Percentiles rank a stretch among this genome's conserved stretches.
phyloP scores from a whole-genome alignment of 2,888 invertebrate species.

The Callinectes sapidus region DNA sequence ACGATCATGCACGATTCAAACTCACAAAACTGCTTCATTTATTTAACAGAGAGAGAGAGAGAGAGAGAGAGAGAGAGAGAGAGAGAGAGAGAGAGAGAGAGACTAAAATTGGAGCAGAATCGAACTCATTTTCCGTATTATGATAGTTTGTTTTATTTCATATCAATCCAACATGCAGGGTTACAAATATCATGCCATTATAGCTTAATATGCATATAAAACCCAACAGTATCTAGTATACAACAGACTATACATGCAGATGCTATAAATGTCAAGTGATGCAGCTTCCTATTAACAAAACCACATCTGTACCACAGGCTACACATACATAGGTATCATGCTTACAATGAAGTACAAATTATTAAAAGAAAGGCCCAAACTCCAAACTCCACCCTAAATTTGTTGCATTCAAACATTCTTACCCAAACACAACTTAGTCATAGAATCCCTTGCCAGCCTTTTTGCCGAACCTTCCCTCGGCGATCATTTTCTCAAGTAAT shows the following conservation, averaged over 20 bases:
- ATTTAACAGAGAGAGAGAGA: too few species aligned
- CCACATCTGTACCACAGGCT: neutral
- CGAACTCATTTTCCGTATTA: neutral
- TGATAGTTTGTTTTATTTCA: neutral
- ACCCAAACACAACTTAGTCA: constrained; percentile 77
- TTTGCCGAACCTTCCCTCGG: constrained; percentile 86
- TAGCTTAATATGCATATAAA: neutral
- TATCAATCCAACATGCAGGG: neutral
- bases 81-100: too few species aligned
- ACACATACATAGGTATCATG: neutral
- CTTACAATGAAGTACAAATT: neutral
- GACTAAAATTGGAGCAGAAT: neutral
- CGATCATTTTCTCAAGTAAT: constrained; percentile 82
- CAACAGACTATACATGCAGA: neutral
- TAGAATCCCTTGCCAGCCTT: constrained; percentile 92
- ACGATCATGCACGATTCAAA: too few species aligned
- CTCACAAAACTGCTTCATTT: too few species aligned
- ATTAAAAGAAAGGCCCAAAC: neutral
- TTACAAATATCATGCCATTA: neutral
- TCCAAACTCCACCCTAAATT: neutral
- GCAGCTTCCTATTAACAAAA: neutral
- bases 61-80: too few species aligned
- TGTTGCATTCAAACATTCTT: neutral
- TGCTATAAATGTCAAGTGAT: neutral
- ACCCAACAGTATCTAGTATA: neutral